Evolutionary conservation across 2,888 invertebrate genomes (phyloP), one percentile per base, ranked within the genome.

Genomic region (Zaprionus obscuricornis): DNA sequence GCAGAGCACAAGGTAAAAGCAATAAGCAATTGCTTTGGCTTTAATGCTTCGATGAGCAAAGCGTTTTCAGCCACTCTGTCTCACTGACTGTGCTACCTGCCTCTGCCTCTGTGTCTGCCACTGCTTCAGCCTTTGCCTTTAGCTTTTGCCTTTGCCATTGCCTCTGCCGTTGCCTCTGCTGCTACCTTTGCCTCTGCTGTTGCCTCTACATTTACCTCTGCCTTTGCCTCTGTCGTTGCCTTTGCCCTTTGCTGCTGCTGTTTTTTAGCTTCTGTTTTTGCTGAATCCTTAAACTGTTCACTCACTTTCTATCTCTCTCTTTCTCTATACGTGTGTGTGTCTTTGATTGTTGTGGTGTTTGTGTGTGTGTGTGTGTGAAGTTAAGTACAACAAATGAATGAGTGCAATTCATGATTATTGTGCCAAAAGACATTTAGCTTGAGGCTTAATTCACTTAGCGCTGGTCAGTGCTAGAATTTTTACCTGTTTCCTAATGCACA

Each of bases 11-110:
- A n/a, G 17, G 16, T 31, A 49, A 20, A 47, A 56, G 65, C 74
- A 60, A 64, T 84, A 84, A 68, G 57, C 74, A 66, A 82, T 85
- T 58, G 71, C 64, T 62, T 55, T n/a, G 78, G 82, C 82, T 77
- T 72, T 63, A 77, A 77, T 54, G 76, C 74, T 74, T 60, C 65
- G 54, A 49, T 68, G 59, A 54, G 40, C 64, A 60, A 76, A 84
- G 64, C 84, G 74, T 79, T 75, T 67, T n/a, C n/a, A n/a, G n/a
- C n/a, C n/a, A n/a, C 22, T 5, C 37, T 24, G 26, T 6, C 16
- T 11, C n/a, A 3, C 3, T 14, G 3, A 13, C 5, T 4, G 64
- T 47, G 26, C 37, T 29, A 39, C 20, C 26, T 26, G 27, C 27
- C 18, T 18, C 27, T 22, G 17, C 37, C 47, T n/a, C 27, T 27